A percentile compares a stretch with the other conserved stretches of the same genome.
phyloP scores from a whole-genome alignment of 2,797 vertebrate genomes.

The Molossus molossus region DNA sequence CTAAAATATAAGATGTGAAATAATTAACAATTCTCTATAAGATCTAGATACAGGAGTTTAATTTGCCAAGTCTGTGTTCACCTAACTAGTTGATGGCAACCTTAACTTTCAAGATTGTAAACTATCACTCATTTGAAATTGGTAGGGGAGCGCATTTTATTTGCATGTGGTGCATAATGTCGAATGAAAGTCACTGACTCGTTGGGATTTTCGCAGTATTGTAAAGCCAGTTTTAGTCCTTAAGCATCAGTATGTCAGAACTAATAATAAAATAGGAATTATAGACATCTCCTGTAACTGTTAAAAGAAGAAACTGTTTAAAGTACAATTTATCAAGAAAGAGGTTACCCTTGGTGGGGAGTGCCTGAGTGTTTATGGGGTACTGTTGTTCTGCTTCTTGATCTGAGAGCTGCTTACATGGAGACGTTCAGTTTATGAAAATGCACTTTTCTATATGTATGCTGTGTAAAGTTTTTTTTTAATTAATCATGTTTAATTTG shows the following conservation, averaged over 20 bases:
- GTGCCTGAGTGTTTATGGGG: neutral
- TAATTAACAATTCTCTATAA: neutral
- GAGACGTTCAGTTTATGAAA: neutral
- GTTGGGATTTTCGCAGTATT: neutral
- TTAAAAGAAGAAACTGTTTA: neutral
- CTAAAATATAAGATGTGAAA: constrained; percentile 6
- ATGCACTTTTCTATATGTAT: neutral
- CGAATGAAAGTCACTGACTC: constrained; percentile 43
- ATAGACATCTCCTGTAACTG: neutral
- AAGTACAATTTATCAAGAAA: neutral
- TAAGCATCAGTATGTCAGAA: constrained; percentile 8
- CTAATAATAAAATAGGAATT: constrained; percentile 13
- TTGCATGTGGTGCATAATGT: neutral
- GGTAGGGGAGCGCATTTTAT: neutral
- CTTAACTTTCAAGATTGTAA: neutral
- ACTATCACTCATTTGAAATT: neutral
- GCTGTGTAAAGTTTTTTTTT: neutral
- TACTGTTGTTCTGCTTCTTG: neutral
- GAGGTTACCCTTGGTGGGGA: neutral
- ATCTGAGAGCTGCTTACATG: neutral
- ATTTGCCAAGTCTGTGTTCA: constrained; percentile 10
- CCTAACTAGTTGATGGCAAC: neutral
- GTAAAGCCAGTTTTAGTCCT: constrained; percentile 34
- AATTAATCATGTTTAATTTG: neutral
- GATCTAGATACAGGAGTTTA: neutral